Conservation (phyloP, 1,140 invertebrate species). For the Pogonomyrmex californicus region DNA sequence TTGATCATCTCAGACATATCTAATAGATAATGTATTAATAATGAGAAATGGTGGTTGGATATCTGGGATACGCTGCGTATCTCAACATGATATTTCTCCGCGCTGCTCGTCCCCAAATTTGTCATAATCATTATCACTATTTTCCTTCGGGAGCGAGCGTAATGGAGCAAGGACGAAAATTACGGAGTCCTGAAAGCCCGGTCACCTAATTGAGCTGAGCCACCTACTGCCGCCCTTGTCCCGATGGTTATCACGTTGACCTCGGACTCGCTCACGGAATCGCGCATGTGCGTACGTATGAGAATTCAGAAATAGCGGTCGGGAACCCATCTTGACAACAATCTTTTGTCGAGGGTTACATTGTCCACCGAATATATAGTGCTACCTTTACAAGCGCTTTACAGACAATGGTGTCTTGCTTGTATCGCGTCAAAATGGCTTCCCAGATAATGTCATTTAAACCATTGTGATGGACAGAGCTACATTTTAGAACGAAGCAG, state of each 20-base stretch:
- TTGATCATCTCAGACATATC: background rate
- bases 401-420: slow-evolving; percentile 15
- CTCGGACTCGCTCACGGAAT: slow-evolving; percentile 13
- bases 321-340: background rate
- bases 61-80: background rate
- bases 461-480: background rate
- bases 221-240: background rate
- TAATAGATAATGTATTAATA: slow-evolving; percentile 4
- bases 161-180: slow-evolving; percentile 33
- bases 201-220: background rate
- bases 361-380: background rate
- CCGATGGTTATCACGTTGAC: slow-evolving; percentile 45
- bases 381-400: background rate
- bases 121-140: background rate
- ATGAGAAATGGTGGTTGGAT: background rate
- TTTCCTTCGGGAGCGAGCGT: background rate
- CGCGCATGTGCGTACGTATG: background rate
- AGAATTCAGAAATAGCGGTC: slow-evolving; percentile 8
- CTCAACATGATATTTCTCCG: background rate
- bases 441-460: slow-evolving; percentile 53
- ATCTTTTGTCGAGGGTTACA: slow-evolving; percentile 37
- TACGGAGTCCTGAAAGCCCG: slow-evolving; percentile 36
- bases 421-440: slow-evolving; percentile 33
- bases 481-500: slow-evolving; percentile 26
- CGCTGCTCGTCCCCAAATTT: background rate